Percentiles rank a stretch among this genome's conserved stretches.
Conservation (phyloP, 2,797 vertebrate species). For the Catharus ustulatus region DNA sequence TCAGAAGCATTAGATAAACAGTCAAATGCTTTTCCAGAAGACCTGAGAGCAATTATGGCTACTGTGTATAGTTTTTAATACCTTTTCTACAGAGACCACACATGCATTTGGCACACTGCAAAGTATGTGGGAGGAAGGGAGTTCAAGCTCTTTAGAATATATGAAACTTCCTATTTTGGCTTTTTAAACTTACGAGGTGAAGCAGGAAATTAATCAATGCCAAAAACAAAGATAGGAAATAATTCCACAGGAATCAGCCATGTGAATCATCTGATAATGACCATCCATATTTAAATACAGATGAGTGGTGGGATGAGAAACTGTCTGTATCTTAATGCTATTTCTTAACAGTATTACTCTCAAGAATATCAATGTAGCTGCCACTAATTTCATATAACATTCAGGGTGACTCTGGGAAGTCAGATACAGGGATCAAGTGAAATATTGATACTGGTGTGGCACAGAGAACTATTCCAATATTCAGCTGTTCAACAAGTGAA, state of each 20-base stretch:
- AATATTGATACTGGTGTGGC: background rate
- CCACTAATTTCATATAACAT: background rate
- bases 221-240: background rate
- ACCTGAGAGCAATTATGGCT: background rate
- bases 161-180: background rate
- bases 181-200: background rate
- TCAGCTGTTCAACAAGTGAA: background rate
- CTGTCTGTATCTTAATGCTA: background rate
- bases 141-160: background rate
- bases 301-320: background rate
- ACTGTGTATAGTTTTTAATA: background rate
- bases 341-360: background rate
- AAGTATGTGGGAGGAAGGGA: background rate
- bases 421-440: background rate
- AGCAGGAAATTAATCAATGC: background rate
- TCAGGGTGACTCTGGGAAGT: background rate
- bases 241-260: background rate
- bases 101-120: background rate
- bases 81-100: background rate
- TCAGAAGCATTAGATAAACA: background rate
- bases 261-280: background rate
- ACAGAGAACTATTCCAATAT: background rate
- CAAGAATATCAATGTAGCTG: background rate
- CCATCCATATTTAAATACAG: background rate
- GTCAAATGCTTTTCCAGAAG: background rate